Base-by-base conservation (phyloP, 2,797 vertebrate species). In the Myripristis jacobus region DNA sequence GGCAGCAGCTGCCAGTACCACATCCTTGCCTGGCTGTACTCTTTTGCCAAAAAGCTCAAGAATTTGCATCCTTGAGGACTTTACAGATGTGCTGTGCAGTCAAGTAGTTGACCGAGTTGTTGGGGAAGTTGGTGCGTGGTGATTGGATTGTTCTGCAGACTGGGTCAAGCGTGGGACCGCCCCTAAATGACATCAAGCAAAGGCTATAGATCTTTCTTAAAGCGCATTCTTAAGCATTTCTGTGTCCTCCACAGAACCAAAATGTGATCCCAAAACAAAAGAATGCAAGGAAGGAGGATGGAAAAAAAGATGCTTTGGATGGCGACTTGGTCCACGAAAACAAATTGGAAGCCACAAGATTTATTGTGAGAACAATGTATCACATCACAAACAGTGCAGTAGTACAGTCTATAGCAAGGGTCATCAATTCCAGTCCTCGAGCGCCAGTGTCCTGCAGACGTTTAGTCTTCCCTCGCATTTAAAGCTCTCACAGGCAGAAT, bases 1-100 rank as follows among this genome's bases (percentile, higher is more conserved):
- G 55, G 60, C 18, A 58, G 52, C 73, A 83, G 70, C 78, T 79
- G 79, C 73, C 1, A 22, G 71, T 34, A 18, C 64, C 54, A 54
- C 58, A 68, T 61, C 54, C 52, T 57, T 43, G 31, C 9, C 47
- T 15, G 27, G 41, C 66, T 41, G 25, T 71, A 74, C 73, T 31
- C 59, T 81, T 74, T 73, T 72, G 34, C 48, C 61, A 73, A 53
- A 72, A 29, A 82, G 55, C 63, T 36, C 38, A 41, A 29, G 57
- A 75, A 57, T 82, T 38, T 64, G 12, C 11, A 46, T 56, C 77
- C 50, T 79, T 66, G 27, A 75, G 68, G 58, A 57, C 36, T 31
- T 1, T 66, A 13, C 43, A 70, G 52, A 77, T 69, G 53, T 80
- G 47, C 50, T 72, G 62, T 65, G 22, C 46, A 9, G 55, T n/a